Base-by-base conservation (phyloP, 2,888 invertebrate genomes). In the Aelia acuminata region DNA sequence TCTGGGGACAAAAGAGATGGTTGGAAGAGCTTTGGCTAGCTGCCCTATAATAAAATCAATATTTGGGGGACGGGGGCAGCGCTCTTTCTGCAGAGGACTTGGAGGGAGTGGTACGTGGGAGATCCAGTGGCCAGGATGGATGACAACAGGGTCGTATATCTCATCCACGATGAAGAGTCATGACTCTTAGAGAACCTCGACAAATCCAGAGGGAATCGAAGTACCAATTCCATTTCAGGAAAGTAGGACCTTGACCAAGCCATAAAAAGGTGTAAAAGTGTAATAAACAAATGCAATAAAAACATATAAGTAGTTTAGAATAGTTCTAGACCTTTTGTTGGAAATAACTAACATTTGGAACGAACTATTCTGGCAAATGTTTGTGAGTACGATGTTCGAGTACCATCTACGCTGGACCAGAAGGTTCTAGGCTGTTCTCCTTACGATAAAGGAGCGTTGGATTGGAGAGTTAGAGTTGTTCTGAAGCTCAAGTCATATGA, bases 1-100 rank as follows among this genome's bases (percentile, higher is more conserved):
- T 13, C 43, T n/a, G 43, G 80, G 80, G 43, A 80, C 80, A 80
- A 70, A 70, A 70, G 80, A 80, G 80, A 80, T 43, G 43, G 43
- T 43, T 47, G 31, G 43, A 87, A 63, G 87, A 87, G 87, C 39
- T 87, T 87, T 87, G 87, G 87, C 87, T 80, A 31, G 53, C 50
- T 87, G 87, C 87, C 87, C 87, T 80, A 87, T 87, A 87, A 84
- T 87, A 53, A 80, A 87, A 87, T 87, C 87, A 87, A 87, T 87
- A 87, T 70, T 87, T 26, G 70, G 15, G 87, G 70, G 26, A 20
- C 48, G 63, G 86, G 63, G 57, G 35, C 31, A 50, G 85, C 39
- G 49, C 80, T 80, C 80, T 47, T 43, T 47, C 80, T n/a, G 80
- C 80, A 70, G 63, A 70, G 63, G 63, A 70, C 31, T 31, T 70